phyloP scores from a whole-genome alignment of 64 coral and sea anemone genomes.

The Montipora foliosa region DNA sequence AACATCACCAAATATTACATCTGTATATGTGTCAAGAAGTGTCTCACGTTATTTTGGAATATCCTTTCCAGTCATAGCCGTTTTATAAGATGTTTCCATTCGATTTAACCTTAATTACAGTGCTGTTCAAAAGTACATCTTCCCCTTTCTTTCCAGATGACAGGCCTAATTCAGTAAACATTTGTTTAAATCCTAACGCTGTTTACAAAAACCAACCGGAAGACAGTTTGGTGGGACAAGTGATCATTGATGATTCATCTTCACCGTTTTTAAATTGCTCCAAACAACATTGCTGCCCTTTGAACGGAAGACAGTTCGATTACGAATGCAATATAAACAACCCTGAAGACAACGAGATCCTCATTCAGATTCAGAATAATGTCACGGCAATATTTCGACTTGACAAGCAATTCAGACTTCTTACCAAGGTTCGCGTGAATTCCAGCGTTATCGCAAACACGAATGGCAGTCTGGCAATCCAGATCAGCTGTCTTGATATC shows the following conservation, averaged over 20 bases:
- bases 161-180: background rate
- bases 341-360: conserved; percentile 1
- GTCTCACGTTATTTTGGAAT: too few species aligned
- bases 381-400: conserved; percentile 29
- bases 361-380: background rate
- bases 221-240: conserved; percentile 32
- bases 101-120: too few species aligned
- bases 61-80: too few species aligned
- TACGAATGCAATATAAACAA: conserved; percentile 40
- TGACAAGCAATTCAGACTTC: conserved; percentile 15
- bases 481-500: conserved; percentile 52
- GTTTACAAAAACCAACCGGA: conserved; percentile 48
- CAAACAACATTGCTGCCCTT: conserved; percentile 41
- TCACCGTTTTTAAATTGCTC: conserved; percentile 26
- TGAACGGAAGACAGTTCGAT: background rate
- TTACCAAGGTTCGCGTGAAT: conserved; percentile 1
- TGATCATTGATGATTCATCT: conserved; percentile 56
- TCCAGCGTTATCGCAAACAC: background rate
- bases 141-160: conserved; percentile 7
- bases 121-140: background rate
- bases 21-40: too few species aligned
- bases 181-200: conserved; percentile 34
- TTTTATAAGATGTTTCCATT: too few species aligned
- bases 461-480: conserved; percentile 28
- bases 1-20: too few species aligned